These are phyloP conservation scores for Tringa solitaria DNA, from an alignment of 2,113 vertebrate genomes.

Conservation along the genomic window DNA sequence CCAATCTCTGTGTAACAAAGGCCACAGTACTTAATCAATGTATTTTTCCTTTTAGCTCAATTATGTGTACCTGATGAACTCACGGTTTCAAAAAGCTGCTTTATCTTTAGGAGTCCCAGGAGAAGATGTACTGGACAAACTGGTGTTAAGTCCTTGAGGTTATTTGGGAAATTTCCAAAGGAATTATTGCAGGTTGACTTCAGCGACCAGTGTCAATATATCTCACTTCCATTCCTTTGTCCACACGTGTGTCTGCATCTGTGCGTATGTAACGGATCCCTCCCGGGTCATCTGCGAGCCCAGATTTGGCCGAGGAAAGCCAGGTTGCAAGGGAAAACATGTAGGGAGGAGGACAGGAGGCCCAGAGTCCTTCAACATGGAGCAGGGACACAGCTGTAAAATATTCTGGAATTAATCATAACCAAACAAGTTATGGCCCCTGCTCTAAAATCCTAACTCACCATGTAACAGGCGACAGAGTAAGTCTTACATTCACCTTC, in stretches of 20 bases:
- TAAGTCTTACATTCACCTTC: neutral
- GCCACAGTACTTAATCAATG: neutral
- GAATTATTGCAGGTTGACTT: neutral
- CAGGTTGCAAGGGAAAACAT: neutral
- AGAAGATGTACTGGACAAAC: neutral
- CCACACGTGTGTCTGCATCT: rapidly evolving
- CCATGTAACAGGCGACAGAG: neutral
- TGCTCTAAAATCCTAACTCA: neutral
- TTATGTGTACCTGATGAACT: neutral
- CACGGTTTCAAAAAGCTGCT: neutral
- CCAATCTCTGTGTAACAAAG: neutral
- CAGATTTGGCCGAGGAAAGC: neutral
- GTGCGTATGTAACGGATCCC: rapidly evolving
- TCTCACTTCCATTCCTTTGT: neutral
- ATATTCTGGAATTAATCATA: neutral
- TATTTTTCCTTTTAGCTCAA: neutral
- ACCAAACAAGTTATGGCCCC: neutral
- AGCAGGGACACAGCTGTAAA: neutral
- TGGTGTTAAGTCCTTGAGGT: rapidly evolving
- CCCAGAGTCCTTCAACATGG: rapidly evolving
- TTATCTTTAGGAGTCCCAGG: neutral
- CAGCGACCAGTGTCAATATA: neutral
- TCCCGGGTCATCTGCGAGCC: rapidly evolving
- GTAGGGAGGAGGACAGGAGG: neutral
- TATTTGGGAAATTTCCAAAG: neutral